Percentiles rank a stretch among this genome's conserved stretches.
Conservation (phyloP, 2,888 invertebrate genomes). For the Amblyjoppa proteus region DNA sequence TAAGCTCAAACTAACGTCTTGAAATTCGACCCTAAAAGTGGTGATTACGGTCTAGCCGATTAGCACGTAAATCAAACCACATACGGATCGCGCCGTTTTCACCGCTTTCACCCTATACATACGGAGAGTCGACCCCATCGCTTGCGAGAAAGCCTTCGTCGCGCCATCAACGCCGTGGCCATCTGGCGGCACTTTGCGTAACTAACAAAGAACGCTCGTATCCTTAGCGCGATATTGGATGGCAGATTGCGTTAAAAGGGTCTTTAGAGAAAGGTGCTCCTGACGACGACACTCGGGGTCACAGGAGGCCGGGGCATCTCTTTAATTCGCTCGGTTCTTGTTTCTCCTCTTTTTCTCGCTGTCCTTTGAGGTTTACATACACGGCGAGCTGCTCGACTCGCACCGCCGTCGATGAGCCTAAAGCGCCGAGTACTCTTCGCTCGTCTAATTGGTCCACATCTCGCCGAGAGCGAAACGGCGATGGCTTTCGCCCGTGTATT, state of each 20-base stretch:
- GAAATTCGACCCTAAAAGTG: no score
- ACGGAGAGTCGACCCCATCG: background rate
- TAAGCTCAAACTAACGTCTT: no score
- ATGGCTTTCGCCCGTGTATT: slow-evolving; percentile 54
- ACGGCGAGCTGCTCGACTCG: background rate
- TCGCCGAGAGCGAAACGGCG: slow-evolving; percentile 53
- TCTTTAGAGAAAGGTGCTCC: slow-evolving; percentile 58
- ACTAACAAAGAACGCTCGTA: slow-evolving; percentile 14
- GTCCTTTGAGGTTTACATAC: background rate
- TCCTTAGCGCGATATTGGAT: background rate
- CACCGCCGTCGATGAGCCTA: slow-evolving; percentile 12
- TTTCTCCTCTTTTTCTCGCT: slow-evolving; percentile 30
- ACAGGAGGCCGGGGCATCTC: slow-evolving; percentile 58
- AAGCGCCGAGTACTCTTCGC: slow-evolving; percentile 4
- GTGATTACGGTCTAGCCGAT: no score
- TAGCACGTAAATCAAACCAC: no score
- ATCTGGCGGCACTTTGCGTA: background rate
- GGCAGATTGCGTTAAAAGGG: slow-evolving; percentile 43
- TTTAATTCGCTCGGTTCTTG: slow-evolving; percentile 29
- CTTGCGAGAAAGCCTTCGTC: slow-evolving; percentile 27
- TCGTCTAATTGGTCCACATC: slow-evolving; percentile 67
- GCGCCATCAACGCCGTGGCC: background rate
- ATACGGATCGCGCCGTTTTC: no score
- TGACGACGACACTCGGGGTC: slow-evolving; percentile 57
- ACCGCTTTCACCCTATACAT: background rate